Percentiles rank a stretch among this genome's conserved stretches.
phyloP scores from a whole-genome alignment of 2,113 vertebrate species.

The Gnathonemus longibarbis region DNA sequence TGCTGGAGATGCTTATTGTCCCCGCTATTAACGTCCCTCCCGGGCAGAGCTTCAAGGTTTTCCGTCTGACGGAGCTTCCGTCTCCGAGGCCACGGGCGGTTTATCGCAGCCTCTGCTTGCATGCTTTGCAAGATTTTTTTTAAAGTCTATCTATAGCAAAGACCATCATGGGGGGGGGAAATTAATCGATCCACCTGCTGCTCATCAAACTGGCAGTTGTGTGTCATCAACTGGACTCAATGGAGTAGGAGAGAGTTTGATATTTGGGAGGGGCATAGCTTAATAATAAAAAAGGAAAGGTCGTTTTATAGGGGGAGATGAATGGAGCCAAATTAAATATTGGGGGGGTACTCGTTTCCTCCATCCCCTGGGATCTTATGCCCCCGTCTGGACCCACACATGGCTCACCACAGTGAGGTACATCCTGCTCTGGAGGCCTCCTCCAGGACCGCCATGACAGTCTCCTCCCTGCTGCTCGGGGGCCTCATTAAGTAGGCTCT shows the following conservation, averaged over 20 bases:
- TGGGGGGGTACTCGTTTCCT: background rate
- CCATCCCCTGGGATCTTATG: background rate
- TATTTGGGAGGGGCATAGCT: background rate
- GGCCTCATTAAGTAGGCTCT: background rate
- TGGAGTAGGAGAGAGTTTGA: background rate
- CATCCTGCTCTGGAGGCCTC: background rate
- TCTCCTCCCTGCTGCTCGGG: background rate
- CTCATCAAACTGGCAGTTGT: background rate
- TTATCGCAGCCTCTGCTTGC: background rate
- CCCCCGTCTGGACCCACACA: background rate
- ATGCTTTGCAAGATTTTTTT: background rate
- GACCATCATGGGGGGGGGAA: background rate
- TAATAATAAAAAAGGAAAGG: background rate
- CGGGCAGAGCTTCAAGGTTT: background rate
- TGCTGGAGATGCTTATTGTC: background rate
- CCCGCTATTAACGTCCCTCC: background rate
- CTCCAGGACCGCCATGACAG: background rate
- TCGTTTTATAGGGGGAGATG: background rate
- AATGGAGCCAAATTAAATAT: background rate
- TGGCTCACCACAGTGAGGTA: background rate
- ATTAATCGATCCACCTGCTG: background rate
- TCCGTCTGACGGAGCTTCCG: background rate
- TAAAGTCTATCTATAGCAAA: background rate
- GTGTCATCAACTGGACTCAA: background rate
- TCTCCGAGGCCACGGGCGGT: background rate